Percentiles rank a stretch among this genome's conserved stretches.
These are phyloP conservation scores for Halcyon chelicuti DNA, from an alignment of 2,797 vertebrate species.

Conservation along the genomic window DNA sequence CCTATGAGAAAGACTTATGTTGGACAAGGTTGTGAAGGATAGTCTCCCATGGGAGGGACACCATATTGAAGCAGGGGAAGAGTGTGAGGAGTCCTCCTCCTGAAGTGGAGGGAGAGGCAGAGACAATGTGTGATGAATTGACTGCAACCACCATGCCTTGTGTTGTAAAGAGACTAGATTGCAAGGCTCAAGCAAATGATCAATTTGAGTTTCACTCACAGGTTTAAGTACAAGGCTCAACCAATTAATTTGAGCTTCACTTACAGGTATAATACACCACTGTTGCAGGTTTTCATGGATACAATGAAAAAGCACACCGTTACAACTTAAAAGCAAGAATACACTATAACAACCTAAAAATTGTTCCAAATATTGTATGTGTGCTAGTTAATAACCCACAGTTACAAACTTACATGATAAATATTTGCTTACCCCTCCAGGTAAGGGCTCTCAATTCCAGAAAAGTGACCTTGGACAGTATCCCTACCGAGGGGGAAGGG, in stretches of 20 bases:
- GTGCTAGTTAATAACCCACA: not conserved
- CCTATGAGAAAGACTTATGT: not conserved
- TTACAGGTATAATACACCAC: not conserved
- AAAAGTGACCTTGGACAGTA: too few species aligned
- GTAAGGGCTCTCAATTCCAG: too few species aligned
- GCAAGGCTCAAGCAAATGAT: not conserved
- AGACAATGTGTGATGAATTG: not conserved
- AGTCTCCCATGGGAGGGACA: not conserved
- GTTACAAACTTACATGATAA: not conserved
- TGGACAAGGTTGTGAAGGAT: not conserved
- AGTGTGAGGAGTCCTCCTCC: not conserved
- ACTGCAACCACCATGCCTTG: not conserved
- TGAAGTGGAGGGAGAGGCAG: not conserved
- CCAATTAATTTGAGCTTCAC: not conserved
- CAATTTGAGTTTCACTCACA: not conserved
- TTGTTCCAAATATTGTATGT: too few species aligned
- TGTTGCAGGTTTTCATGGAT: not conserved
- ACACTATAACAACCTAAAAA: too few species aligned
- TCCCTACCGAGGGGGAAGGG: too few species aligned
- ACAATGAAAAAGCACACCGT: not conserved
- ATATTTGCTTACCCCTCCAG: too few species aligned
- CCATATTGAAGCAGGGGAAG: not conserved
- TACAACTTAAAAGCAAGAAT: not conserved
- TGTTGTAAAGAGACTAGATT: not conserved
- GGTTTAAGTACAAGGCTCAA: not conserved